Evolutionary conservation across 2,797 vertebrate species (phyloP).

Genomic region (Enteromius anoplus): DNA sequence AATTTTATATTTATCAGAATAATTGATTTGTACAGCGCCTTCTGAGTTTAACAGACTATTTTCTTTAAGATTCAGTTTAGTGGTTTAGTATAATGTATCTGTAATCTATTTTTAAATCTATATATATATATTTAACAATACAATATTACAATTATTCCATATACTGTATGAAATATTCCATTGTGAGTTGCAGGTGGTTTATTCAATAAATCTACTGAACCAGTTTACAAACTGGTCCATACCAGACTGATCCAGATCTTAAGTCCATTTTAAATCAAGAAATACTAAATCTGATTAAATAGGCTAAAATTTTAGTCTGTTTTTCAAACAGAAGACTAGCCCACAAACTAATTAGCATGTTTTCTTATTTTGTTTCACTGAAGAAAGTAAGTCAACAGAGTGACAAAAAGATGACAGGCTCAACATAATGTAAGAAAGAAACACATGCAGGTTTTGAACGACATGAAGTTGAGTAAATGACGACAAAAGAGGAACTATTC

Average conservation of each 20-base stretch:
- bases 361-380: background rate
- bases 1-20: background rate
- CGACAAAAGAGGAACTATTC: too few relatives aligned
- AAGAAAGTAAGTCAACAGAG: background rate
- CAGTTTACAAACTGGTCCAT: background rate
- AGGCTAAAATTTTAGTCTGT: background rate
- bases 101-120: too few relatives aligned
- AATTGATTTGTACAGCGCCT: background rate
- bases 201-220: background rate
- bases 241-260: background rate
- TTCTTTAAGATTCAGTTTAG: too few relatives aligned
- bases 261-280: background rate
- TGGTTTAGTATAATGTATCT: too few relatives aligned
- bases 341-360: background rate
- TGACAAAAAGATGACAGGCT: too few relatives aligned
- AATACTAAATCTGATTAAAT: background rate
- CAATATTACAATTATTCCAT: too few relatives aligned
- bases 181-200: background rate
- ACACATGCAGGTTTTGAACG: background rate
- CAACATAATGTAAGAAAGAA: background rate
- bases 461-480: too few relatives aligned
- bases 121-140: too few relatives aligned
- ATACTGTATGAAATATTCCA: background rate
- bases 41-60: too few relatives aligned
- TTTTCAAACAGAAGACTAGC: background rate